Evolutionary conservation across 2,113 vertebrate species (phyloP).

Genomic region (Sus scrofa): T2T-Sscrofa CM000812.6:85426501-85427000

Average conservation of each 20-base stretch:
- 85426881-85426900: not conserved
- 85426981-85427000: not conserved
- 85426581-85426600: not conserved
- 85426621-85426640: not conserved
- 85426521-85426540: not conserved
- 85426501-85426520: not conserved
- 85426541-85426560: conserved; percentile 16
- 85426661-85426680: not conserved
- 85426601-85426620: not conserved
- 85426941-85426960: not conserved
- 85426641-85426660: not conserved
- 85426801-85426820: not conserved
- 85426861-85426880: not conserved
- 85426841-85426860: not conserved
- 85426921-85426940: not conserved
- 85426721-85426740: not conserved
- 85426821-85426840: conserved; percentile 9
- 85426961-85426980: not conserved
- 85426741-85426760: not conserved
- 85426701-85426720: not conserved
- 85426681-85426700: not conserved
- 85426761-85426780: not conserved
- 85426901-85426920: not conserved
- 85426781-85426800: not conserved
- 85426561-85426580: not conserved